Conservation (phyloP, 2,113 vertebrate genomes). For the Strigops habroptila region DNA sequence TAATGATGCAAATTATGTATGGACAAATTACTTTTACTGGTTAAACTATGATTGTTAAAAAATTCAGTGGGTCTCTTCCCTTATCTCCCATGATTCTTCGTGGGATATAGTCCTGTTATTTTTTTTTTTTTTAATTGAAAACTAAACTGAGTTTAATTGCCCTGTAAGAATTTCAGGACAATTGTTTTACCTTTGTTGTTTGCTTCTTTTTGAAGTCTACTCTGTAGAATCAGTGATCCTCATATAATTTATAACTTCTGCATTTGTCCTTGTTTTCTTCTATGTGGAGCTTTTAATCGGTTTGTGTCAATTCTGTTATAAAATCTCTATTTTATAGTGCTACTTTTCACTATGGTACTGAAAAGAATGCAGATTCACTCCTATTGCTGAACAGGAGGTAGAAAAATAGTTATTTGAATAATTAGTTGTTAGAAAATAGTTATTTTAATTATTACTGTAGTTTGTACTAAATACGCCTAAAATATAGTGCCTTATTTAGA, state of each 20-base stretch:
- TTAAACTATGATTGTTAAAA: not conserved
- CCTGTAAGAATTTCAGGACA: not conserved
- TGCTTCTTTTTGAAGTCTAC: not conserved
- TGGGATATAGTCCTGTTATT: not conserved
- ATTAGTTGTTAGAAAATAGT: not conserved
- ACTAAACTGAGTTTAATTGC: not conserved
- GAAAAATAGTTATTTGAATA: conserved; percentile 14
- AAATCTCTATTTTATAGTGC: not conserved
- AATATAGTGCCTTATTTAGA: not conserved
- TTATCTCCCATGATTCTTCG: not conserved
- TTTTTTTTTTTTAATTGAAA: not conserved
- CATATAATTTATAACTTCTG: not conserved
- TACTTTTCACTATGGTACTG: not conserved
- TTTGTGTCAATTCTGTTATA: not conserved
- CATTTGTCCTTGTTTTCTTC: not conserved
- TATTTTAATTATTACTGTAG: conserved; percentile 9
- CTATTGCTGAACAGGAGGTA: not conserved
- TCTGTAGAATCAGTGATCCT: not conserved
- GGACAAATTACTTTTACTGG: not conserved
- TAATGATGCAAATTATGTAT: not conserved
- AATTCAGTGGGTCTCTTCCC: not conserved
- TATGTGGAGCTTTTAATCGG: not conserved
- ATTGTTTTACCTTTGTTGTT: not conserved
- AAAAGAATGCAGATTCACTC: conserved; percentile 8
- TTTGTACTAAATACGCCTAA: conserved; percentile 21